phyloP scores from a whole-genome alignment of 2,888 invertebrate species.

The Germaria angustata region DNA sequence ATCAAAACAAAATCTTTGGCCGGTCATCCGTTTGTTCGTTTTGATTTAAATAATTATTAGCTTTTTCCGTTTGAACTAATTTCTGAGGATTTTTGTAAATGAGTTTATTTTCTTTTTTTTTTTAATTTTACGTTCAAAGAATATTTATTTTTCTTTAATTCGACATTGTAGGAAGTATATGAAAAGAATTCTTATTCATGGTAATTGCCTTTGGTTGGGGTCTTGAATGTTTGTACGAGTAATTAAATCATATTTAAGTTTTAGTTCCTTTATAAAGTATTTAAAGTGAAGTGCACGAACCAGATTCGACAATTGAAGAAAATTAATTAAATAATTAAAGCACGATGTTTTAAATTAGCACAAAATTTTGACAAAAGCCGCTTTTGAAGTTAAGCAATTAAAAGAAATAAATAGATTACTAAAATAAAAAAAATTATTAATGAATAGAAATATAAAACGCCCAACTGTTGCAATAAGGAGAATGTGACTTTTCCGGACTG shows the following conservation, averaged over 20 bases:
- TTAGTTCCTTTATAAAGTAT: constrained; percentile 4
- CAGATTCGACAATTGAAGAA: constrained; percentile 23
- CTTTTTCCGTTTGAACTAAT: constrained; percentile 66
- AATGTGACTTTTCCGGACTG: no score
- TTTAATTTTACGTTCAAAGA: constrained; percentile 13
- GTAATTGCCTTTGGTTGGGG: constrained; percentile 14
- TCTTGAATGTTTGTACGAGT: constrained; percentile 14
- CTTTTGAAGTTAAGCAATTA: no score
- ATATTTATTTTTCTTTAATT: constrained; percentile 7
- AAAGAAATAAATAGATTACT: no score
- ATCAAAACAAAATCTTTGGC: constrained; percentile 40
- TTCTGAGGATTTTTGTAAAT: constrained; percentile 54
- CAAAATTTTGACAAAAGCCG: not conserved
- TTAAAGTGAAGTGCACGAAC: constrained; percentile 5
- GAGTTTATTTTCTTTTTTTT: not conserved
- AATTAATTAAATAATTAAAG: constrained; percentile 57
- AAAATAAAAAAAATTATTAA: no score
- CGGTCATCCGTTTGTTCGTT: constrained; percentile 23
- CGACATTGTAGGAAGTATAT: constrained; percentile 7
- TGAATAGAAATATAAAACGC: no score
- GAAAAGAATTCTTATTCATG: constrained; percentile 20
- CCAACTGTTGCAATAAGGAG: no score
- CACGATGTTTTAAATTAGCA: not conserved
- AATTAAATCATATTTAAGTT: constrained; percentile 55
- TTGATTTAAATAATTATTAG: constrained; percentile 64